Percentiles rank a stretch among this genome's conserved stretches.
Evolutionary conservation across 2,113 vertebrate genomes (phyloP).

Genomic region (Argyrosomus japonicus): DNA sequence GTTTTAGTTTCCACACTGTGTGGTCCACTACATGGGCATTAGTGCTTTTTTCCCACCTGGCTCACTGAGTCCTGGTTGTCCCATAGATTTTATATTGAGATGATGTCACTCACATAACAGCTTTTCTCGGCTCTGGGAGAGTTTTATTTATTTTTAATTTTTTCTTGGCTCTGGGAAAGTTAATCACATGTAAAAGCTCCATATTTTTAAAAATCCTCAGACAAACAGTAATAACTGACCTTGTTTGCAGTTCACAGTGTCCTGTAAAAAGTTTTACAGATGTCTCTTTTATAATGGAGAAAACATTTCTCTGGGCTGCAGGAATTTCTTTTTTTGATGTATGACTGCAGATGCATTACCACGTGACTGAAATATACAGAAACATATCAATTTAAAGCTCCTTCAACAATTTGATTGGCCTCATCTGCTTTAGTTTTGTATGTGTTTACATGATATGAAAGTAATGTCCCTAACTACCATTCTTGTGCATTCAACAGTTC

Average conservation of each 20-base stretch:
- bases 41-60: background rate
- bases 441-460: conserved; percentile 7
- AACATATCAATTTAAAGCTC: background rate
- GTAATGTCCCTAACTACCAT: conserved; percentile 2
- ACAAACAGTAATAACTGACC: background rate
- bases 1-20: background rate
- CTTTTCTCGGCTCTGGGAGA: background rate
- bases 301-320: too few species aligned
- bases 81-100: background rate
- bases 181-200: background rate
- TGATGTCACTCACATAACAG: background rate
- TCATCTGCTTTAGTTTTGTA: background rate
- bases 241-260: background rate
- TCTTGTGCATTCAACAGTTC: background rate
- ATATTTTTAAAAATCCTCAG: too few species aligned
- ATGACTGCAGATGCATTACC: background rate
- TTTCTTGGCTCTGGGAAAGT: background rate
- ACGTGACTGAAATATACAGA: background rate
- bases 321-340: too few species aligned
- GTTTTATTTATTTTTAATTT: too few species aligned
- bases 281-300: background rate
- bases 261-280: background rate
- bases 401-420: background rate
- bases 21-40: background rate
- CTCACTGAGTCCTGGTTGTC: background rate